These are phyloP conservation scores for Agonopterix subpropinquella DNA, from an alignment of 2,888 invertebrate species.

Conservation along the genomic window DNA sequence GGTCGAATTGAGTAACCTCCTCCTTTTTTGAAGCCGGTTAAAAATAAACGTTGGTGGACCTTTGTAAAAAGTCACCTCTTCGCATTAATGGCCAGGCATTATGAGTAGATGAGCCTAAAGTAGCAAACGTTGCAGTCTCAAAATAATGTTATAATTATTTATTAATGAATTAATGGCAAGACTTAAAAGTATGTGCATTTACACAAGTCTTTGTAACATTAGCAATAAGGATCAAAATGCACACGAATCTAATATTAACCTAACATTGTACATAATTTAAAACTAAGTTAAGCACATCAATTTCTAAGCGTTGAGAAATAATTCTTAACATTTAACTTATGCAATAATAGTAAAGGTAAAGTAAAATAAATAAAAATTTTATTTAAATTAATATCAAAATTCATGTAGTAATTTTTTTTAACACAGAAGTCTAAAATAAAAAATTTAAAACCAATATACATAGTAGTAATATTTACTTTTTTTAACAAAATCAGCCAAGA, in stretches of 20 bases:
- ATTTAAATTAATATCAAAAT: slow-evolving; percentile 30
- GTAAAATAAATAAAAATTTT: slow-evolving; percentile 27
- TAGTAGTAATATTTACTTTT: too few species aligned
- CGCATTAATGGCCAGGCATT: too few species aligned
- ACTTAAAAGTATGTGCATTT: background rate
- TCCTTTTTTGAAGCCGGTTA: too few species aligned
- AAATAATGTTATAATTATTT: background rate
- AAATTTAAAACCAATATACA: background rate
- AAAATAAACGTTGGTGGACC: too few species aligned
- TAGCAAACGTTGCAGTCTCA: too few species aligned
- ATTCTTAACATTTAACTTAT: slow-evolving; percentile 28
- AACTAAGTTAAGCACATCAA: slow-evolving; percentile 9
- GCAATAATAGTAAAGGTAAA: too few species aligned
- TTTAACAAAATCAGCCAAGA: too few species aligned
- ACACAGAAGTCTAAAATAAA: too few species aligned
- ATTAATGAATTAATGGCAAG: background rate
- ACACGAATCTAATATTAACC: slow-evolving; percentile 2
- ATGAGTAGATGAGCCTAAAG: too few species aligned
- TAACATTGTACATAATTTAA: slow-evolving; percentile 1
- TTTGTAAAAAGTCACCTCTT: too few species aligned
- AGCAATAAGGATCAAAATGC: slow-evolving; percentile 3
- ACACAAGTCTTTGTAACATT: slow-evolving; percentile 1
- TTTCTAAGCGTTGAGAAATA: slow-evolving; percentile 13
- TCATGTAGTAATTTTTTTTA: slow-evolving; percentile 3
- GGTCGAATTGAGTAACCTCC: too few species aligned